Evolutionary conservation across 2,888 invertebrate species (phyloP), one percentile per base, ranked within the genome.

Genomic region (Oscheius onirici): DNA sequence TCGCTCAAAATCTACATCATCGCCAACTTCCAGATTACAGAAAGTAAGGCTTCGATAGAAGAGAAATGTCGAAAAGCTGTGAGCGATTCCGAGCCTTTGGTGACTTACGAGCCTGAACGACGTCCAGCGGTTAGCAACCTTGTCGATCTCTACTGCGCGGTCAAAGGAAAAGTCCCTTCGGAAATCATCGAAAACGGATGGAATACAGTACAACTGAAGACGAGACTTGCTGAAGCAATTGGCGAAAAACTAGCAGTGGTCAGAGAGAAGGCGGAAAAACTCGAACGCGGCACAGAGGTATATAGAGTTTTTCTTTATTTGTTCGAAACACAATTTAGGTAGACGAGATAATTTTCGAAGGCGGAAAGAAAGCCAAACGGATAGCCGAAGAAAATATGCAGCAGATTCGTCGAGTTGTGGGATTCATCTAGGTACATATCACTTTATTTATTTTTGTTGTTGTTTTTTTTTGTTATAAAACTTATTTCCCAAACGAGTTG

Each of bases 41-140:
- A 80, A 20, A 51, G 57, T 6, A 92, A 93, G 13, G 74, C 78
- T 34, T 20, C 46, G 15, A 75, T 79, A 26, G 79, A 89, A 0
- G 90, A 90, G 49, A 94, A 94, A 88, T 89, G 95, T 17, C 93
- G 92, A 86, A 95, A 94, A 89, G 92, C 97, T 0, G 90, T 96
- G 5, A 96, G 96, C 0, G 99, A 99, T 89, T 93, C 92, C 84
- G 93, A 91, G 0, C 93, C 95, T 0, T 91, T 91, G 86, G 92
- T 99, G 11, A 92, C 92, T 13, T 97, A 91, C 88, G 93, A 95
- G 78, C 93, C 93, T 0, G 91, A 90, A 67, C 88, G 88, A 6
- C 90, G 97, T 75, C 93, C 94, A 0, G 97, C 95, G 26, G 93
- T 99, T 17, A 91, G 95, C 60, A 97, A 97, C 90, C 90, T 99